These are phyloP conservation scores for Numida meleagris DNA, from an alignment of 2,113 vertebrate genomes.

Conservation along the genomic window DNA sequence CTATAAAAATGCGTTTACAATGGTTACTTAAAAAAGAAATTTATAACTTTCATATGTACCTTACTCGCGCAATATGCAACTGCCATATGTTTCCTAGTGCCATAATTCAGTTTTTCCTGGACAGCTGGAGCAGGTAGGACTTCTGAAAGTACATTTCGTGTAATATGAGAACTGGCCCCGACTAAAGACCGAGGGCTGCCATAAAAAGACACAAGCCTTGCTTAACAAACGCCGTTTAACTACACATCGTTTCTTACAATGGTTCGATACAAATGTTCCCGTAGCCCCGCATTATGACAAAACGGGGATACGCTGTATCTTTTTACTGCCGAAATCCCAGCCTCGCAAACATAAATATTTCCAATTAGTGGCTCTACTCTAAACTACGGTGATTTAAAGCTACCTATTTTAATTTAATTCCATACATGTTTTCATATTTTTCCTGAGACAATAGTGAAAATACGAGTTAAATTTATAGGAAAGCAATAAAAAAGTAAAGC, in stretches of 20 bases:
- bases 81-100: conserved; percentile 83
- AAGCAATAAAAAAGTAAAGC: conserved; percentile 33
- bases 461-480: conserved; percentile 5
- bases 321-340: conserved; percentile 11
- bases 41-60: conserved; percentile 86
- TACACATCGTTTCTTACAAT: conserved; percentile 57
- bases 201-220: conserved; percentile 71
- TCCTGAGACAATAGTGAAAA: conserved; percentile 38
- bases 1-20: conserved; percentile 84
- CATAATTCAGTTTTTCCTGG: conserved; percentile 82
- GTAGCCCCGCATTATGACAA: neutral
- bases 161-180: conserved; percentile 77
- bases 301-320: neutral
- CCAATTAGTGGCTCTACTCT: conserved; percentile 10
- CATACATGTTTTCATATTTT: conserved; percentile 25
- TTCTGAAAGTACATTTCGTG: conserved; percentile 78
- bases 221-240: conserved; percentile 69
- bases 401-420: conserved; percentile 24
- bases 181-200: conserved; percentile 70
- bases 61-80: conserved; percentile 78
- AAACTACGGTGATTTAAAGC: conserved; percentile 33
- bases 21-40: conserved; percentile 83
- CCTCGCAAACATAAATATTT: conserved; percentile 20
- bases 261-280: neutral
- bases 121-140: conserved; percentile 84